phyloP scores from a whole-genome alignment of 2,888 invertebrate genomes.

The Prenolepis imparis region DNA sequence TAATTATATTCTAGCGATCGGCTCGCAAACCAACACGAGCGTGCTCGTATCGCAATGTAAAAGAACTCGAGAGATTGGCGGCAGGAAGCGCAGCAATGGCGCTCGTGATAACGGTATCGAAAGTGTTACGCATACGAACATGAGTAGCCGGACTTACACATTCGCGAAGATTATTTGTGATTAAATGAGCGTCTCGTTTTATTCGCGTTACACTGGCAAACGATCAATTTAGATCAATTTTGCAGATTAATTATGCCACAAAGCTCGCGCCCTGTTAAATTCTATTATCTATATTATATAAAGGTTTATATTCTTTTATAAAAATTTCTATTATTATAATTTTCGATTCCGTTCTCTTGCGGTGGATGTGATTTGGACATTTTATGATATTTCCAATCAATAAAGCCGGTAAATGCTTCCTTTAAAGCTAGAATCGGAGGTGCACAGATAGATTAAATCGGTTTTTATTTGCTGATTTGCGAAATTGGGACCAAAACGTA shows the following conservation, averaged over 20 bases:
- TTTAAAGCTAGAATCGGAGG: no score
- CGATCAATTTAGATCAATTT: conserved; percentile 4
- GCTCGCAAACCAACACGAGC: conserved; percentile 45
- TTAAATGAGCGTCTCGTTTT: conserved; percentile 47
- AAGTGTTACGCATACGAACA: conserved; percentile 75
- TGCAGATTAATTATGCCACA: not conserved
- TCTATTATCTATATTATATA: not conserved
- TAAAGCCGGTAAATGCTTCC: no score
- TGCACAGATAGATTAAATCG: no score
- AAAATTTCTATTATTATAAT: not conserved
- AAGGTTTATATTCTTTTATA: not conserved
- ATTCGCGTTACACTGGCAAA: conserved; percentile 8
- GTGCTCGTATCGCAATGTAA: conserved; percentile 36
- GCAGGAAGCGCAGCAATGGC: conserved; percentile 72
- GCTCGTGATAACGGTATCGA: conserved; percentile 76
- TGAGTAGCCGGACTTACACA: conserved; percentile 41
- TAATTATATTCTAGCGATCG: conserved; percentile 56
- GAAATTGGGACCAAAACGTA: no score
- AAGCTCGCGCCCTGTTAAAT: no score
- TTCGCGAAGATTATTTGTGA: conserved; percentile 61
- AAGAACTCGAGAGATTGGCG: conserved; percentile 61
- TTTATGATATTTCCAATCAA: no score
- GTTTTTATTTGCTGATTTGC: no score
- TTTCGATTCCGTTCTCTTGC: no score
- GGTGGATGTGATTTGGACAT: no score